These are phyloP conservation scores for Callorhinus ursinus DNA, from an alignment of 2,113 vertebrate species.

Conservation along the genomic window DNA sequence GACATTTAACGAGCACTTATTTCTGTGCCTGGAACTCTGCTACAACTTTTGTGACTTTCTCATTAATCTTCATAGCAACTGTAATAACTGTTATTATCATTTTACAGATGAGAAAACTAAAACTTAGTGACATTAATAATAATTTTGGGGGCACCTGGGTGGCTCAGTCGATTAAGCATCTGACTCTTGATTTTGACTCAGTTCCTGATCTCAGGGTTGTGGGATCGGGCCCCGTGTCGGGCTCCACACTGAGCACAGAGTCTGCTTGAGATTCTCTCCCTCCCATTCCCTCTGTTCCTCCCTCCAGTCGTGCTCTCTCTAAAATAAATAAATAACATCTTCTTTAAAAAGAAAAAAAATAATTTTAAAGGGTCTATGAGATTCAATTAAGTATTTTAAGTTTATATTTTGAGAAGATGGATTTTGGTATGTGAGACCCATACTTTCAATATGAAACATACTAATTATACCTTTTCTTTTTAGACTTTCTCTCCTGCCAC, in stretches of 20 bases:
- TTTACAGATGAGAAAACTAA: slow-evolving; percentile 23
- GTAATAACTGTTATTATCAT: not conserved
- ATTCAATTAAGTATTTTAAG: not conserved
- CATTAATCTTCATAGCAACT: not conserved
- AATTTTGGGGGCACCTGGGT: not conserved
- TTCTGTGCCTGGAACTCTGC: not conserved
- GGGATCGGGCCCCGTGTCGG: not conserved
- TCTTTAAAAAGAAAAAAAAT: not conserved
- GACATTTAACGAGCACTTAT: not conserved
- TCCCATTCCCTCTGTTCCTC: not conserved
- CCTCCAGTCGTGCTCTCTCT: not conserved
- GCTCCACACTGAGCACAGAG: not conserved
- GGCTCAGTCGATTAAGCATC: not conserved
- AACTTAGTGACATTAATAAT: not conserved
- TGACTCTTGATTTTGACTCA: not conserved
- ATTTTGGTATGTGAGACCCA: not conserved
- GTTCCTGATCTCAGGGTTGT: not conserved
- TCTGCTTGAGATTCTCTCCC: not conserved
- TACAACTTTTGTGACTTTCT: not conserved
- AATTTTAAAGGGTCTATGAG: not conserved
- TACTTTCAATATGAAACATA: slow-evolving; percentile 9
- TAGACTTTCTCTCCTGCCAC: not conserved
- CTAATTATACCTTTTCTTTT: not conserved
- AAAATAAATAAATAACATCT: not conserved
- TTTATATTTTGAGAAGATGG: not conserved